Conservation (phyloP, 2,888 invertebrate genomes). For the Glaucopsyche alexis region DNA sequence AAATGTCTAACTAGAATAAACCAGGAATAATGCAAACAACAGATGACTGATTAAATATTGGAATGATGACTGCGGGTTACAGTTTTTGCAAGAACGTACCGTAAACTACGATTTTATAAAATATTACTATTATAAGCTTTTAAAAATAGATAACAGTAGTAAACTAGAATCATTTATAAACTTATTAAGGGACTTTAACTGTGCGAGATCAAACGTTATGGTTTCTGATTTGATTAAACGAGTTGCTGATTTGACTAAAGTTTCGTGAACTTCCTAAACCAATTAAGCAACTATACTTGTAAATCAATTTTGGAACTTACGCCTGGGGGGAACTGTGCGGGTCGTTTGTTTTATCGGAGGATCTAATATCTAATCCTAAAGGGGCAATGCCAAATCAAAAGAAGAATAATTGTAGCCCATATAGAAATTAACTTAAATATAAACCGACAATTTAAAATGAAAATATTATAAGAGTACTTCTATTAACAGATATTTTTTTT, state of each 20-base stretch:
- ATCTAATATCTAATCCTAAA: background rate
- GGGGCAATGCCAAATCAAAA: background rate
- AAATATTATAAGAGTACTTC: too few relatives aligned
- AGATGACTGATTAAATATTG: too few relatives aligned
- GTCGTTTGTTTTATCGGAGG: slow-evolving; percentile 2
- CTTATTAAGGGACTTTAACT: background rate
- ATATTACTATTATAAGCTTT: too few relatives aligned
- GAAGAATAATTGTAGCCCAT: background rate
- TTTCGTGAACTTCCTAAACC: slow-evolving; percentile 21
- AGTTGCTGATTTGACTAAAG: slow-evolving; percentile 27
- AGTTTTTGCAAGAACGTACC: too few relatives aligned
- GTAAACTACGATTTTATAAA: too few relatives aligned
- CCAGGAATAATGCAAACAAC: too few relatives aligned
- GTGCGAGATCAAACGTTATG: slow-evolving; percentile 20
- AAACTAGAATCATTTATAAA: background rate
- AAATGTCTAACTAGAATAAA: too few relatives aligned
- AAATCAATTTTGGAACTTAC: slow-evolving; percentile 18
- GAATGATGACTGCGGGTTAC: too few relatives aligned
- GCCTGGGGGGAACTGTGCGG: background rate
- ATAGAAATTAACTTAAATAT: too few relatives aligned
- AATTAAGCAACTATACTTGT: slow-evolving; percentile 22
- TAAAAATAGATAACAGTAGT: too few relatives aligned
- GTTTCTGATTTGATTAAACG: slow-evolving; percentile 28
- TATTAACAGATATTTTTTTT: too few relatives aligned
- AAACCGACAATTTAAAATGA: too few relatives aligned